These are phyloP conservation scores for Philantomba maxwellii DNA, from an alignment of 2,113 vertebrate species.

Conservation along the genomic window DNA sequence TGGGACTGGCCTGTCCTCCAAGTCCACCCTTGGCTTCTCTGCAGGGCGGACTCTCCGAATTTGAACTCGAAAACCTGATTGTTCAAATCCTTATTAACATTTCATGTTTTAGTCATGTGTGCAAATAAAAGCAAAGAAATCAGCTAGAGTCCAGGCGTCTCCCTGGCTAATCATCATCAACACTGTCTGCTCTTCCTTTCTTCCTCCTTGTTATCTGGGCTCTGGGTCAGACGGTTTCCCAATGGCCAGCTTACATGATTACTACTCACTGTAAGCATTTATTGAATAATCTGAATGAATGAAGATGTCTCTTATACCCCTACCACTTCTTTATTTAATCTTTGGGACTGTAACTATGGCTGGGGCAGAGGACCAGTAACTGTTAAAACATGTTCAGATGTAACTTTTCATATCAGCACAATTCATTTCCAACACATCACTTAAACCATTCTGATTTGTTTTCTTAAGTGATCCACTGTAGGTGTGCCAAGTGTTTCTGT, in stretches of 20 bases:
- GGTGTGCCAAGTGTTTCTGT: constrained; percentile 92
- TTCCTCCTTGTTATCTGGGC: not conserved
- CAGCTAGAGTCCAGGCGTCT: not conserved
- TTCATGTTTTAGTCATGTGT: not conserved
- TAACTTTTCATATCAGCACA: rapidly evolving
- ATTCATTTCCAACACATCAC: not conserved
- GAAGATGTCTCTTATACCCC: not conserved
- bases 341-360: not conserved
- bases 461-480: constrained; percentile 87
- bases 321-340: not conserved
- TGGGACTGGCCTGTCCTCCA: not conserved
- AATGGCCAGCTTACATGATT: not conserved
- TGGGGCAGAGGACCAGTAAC: not conserved
- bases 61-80: not conserved
- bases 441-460: not conserved
- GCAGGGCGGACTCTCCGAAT: not conserved
- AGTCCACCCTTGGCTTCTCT: not conserved
- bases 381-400: not conserved
- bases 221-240: not conserved
- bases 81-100: not conserved
- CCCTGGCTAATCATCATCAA: not conserved
- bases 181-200: not conserved
- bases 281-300: not conserved
- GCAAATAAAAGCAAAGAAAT: not conserved
- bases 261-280: not conserved